Percentiles rank a stretch among this genome's conserved stretches.
These are phyloP conservation scores for Prunella strophiata DNA, from an alignment of 2,797 vertebrate genomes.

Conservation along the genomic window DNA sequence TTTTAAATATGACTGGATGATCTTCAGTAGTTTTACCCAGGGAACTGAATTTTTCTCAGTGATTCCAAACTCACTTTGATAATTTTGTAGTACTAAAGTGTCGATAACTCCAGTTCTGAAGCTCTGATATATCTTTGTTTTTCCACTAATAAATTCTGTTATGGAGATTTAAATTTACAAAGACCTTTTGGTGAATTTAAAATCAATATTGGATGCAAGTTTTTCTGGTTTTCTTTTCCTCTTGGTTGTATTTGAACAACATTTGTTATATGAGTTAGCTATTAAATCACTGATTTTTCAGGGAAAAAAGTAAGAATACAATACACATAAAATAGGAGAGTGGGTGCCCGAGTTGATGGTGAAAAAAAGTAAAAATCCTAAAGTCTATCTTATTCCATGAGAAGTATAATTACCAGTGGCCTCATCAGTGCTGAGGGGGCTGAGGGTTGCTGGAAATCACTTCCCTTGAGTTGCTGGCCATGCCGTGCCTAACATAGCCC, in stretches of 20 bases:
- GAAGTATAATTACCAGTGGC: not conserved
- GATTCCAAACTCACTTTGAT: not conserved
- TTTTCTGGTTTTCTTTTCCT: not conserved
- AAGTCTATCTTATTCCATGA: not conserved
- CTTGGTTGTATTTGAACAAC: not conserved
- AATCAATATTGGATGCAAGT: not conserved
- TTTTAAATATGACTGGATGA: not conserved
- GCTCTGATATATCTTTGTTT: not conserved
- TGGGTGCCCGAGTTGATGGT: not conserved
- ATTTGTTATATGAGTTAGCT: not conserved
- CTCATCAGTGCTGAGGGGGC: not conserved
- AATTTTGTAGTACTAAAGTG: not conserved
- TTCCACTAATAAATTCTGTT: not conserved
- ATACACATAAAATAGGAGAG: not conserved
- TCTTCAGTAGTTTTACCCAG: not conserved
- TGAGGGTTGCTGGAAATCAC: not conserved
- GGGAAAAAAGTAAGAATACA: not conserved
- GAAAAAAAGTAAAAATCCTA: not conserved
- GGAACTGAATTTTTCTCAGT: not conserved
- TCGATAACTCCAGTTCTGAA: not conserved
- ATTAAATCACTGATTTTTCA: not conserved
- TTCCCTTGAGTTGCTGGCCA: not conserved
- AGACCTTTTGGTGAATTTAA: not conserved
- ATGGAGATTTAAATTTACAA: not conserved
- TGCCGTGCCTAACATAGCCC: rapidly evolving